Evolutionary conservation across 2,888 invertebrate species (phyloP), one percentile per base, ranked within the genome.

Genomic region (Teinopalpus imperialis): DNA sequence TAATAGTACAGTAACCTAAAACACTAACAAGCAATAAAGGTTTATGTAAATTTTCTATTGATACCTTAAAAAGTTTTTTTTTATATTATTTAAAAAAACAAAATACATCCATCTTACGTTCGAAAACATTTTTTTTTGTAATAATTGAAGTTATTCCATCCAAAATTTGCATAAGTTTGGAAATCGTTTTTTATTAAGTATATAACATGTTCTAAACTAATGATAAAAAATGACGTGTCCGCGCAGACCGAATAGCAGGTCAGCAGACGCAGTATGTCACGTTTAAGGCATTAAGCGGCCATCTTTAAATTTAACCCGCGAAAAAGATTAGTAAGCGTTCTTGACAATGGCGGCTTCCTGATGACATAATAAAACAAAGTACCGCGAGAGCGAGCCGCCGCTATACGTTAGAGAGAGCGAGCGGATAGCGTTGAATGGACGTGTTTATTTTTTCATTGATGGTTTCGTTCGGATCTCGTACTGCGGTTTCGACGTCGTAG

Each of bases 341-440:
- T 29, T 30, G 27, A 46, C 46, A 46, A 41, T 46, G 40, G 46
- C 45, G 29, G 40, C 27, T 27, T 42, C 35, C 21, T 35, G 44
- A 48, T 53, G 52, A 53, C 52, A 48, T 52, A 51, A 51, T 31
- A 51, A 23, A 21, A 9, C 23, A 6, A 12, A 23, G 34, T 24
- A 23, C 23, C 32, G 24, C 1, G 23, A 24, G 52, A 59, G 40
- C 21, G 57, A 43, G 53, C 58, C 34, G 27, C 0, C 32, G 26
- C 10, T 41, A 40, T 4, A 26, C 12, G 51, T 12, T 34, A 49
- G 55, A 61, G 13, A 23, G 53, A 18, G 46, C 54, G 13, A 40
- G 36, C 35, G 32, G 51, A 58, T 57, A 59, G 61, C 63, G 53
- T 41, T 65, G 52, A 59, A 58, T 64, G 57, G 49, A 16, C 14